phyloP scores from a whole-genome alignment of 2,797 vertebrate species.

The Aerospiza tachiro region DNA sequence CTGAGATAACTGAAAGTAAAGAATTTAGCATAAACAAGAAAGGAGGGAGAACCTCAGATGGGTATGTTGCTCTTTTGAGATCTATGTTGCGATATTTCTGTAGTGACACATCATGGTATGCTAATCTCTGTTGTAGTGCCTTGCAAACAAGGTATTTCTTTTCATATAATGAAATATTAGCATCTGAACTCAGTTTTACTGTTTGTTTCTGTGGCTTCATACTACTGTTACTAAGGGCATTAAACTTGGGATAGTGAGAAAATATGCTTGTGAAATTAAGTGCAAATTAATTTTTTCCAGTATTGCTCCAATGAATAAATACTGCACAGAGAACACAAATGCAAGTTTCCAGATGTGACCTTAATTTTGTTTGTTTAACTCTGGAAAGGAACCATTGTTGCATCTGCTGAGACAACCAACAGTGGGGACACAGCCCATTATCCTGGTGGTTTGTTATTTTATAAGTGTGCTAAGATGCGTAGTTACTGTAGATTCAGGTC shows the following conservation, averaged over 20 bases:
- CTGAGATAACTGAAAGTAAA: background rate
- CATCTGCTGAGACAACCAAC: background rate
- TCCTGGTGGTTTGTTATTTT: background rate
- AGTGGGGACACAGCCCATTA: background rate
- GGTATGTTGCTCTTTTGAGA: background rate
- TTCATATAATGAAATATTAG: background rate
- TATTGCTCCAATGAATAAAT: background rate
- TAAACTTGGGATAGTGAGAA: background rate
- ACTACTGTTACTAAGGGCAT: background rate
- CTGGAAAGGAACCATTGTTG: background rate
- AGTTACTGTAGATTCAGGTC: background rate
- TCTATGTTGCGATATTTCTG: background rate
- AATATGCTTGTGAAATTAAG: background rate
- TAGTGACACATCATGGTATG: background rate
- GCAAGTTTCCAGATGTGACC: background rate
- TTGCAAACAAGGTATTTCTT: background rate
- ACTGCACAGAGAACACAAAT: background rate
- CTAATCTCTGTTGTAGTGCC: background rate
- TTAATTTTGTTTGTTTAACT: background rate
- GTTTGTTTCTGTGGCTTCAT: background rate
- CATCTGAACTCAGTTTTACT: background rate
- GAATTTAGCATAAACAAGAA: background rate
- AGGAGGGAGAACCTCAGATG: background rate
- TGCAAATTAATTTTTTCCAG: background rate
- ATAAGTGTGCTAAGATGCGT: background rate